Conservation (phyloP, 2,888 invertebrate genomes). For the Mimachlamys varia region DNA sequence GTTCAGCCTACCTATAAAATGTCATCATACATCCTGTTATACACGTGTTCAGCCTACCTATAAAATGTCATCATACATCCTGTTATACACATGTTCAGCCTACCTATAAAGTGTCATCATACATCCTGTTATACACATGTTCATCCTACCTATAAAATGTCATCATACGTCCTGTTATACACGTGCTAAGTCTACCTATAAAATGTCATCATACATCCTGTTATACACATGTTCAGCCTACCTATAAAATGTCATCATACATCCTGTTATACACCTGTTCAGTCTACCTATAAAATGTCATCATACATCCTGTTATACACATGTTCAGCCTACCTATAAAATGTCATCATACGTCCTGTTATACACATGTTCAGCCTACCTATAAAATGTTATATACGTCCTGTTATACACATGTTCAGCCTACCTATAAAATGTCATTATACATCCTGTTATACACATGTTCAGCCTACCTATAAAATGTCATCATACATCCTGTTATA, state of each 20-base stretch:
- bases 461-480: slow-evolving; percentile 98
- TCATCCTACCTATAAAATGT: slow-evolving; percentile 95
- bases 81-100: slow-evolving; percentile 96
- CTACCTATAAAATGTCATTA: slow-evolving; percentile 99
- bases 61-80: slow-evolving; percentile 99
- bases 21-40: slow-evolving; percentile 98
- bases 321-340: slow-evolving; percentile 98
- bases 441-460: slow-evolving; percentile 96
- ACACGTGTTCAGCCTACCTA: slow-evolving; percentile 94
- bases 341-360: slow-evolving; percentile 98
- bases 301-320: slow-evolving; percentile 97
- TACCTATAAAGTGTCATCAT: slow-evolving; percentile 99
- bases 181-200: too few relatives aligned
- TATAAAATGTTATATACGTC: slow-evolving; percentile 98
- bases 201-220: slow-evolving; percentile 98
- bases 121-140: slow-evolving; percentile 96
- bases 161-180: slow-evolving; percentile 98
- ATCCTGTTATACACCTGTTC: slow-evolving; percentile 97
- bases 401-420: slow-evolving; percentile 96
- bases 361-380: slow-evolving; percentile 96
- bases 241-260: slow-evolving; percentile 99
- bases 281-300: slow-evolving; percentile 97
- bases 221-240: slow-evolving; percentile 96
- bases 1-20: slow-evolving; percentile 96
- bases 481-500: slow-evolving; percentile 98